Base-by-base conservation (phyloP, 2,113 vertebrate species). In the Pipa parva region DNA sequence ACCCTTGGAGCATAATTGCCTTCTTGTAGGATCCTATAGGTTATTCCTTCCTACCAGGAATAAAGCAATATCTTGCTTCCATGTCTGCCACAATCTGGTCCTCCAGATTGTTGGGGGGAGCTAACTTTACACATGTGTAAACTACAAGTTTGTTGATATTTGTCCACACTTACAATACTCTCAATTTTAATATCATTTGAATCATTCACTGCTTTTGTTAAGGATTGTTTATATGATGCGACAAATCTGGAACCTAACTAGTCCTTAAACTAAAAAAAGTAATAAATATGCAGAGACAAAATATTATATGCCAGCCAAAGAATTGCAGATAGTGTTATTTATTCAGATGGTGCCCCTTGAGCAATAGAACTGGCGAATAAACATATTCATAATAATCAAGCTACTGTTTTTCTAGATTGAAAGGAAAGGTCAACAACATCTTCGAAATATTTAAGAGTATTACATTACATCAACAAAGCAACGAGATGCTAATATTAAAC, bases 371-470 rank as follows among this genome's bases (percentile, higher is more conserved):
- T 39, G n/a, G 13, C 11, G 57, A 69, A 59, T 48, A 60, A 69
- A 69, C 46, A 69, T 69, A 57, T 69, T 42, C 26, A 33, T 54
- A 46, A 42, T 51, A 69, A 59, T 69, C 56, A 69, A 52, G 24
- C 31, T 52, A 33, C 65, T 25, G 65, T 69, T 52, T n/a, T 48
- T 42, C 57, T 60, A 69, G 46, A 69, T 60, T 69, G 57, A 60
- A 59, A 39, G 31, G 24, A 69, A 69, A 69, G 65, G 65, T 69
- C 65, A 69, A 60, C 55, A 69, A 33, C 57, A 69, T 69, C 56
- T 69, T 60, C 13, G 59, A 69, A 69, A 60, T 69, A 57, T 52
- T 69, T 33, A 60, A 60, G 29, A 60, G 48, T 60, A 42, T 59
- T 51, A 42, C 57, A 24, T 60, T 59, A 18, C 20, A 24, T 52